Base-by-base conservation (phyloP, 2,113 vertebrate genomes). In the Pyxicephalus adspersus region DNA sequence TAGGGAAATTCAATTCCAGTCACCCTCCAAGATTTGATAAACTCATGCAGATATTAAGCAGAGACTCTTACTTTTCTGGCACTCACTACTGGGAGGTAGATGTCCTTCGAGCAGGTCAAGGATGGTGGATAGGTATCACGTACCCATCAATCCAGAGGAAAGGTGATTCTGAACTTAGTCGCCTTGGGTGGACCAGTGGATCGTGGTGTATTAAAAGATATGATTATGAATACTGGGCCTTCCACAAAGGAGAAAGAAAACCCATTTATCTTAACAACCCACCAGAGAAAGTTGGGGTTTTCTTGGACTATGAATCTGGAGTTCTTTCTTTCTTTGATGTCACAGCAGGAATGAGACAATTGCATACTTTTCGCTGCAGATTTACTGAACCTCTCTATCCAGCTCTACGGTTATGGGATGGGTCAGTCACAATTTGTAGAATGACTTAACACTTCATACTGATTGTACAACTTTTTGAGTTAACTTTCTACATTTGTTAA, bases 1-100 rank as follows among this genome's bases (percentile, higher is more conserved):
- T 90, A 9, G 83, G 83, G 22, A 23, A 84, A 25, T 84, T 91
- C 45, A 91, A 91, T 0, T 78, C 85, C 0, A 20, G 67, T 4
- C 50, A 83, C 0, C 84, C 89, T 4, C 76, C 83, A 55, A 87
- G 89, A 34, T 94, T 92, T 3, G 73, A 90, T 85, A 83, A 81
- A n/a, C 84, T 93, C 50, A 88, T 89, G 87, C 92, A 95, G 70
- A 90, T 91, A 45, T 77, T 94, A 84, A 85, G 87, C 57, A 89
- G 89, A 28, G 91, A 94, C 0, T 84, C 86, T 28, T 93, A 90
- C 77, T 82, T 87, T 0, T 88, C 91, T 0, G 92, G 93, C 19
- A 92, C 89, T 83, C 90, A 92, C 84, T 94, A 93, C 77, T 94
- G 91, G 91, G 92, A 94, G 74, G 89, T 88, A 83, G 91, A 94